Conservation (phyloP, 2,888 invertebrate genomes). For the Melieria omissa region DNA sequence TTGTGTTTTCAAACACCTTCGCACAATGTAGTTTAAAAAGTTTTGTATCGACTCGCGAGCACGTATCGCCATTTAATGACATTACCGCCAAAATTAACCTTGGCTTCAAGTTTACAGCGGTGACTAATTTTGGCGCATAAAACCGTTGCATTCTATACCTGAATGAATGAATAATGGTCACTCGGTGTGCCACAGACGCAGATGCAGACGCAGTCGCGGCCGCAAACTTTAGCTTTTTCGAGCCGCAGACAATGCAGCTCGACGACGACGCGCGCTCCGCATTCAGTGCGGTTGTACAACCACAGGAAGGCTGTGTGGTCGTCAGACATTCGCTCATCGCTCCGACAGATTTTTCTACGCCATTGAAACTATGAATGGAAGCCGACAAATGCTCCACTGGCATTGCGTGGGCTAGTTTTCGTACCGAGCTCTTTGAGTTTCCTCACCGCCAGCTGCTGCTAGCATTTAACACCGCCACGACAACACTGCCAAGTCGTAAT, state of each 20-base stretch:
- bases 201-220: neutral
- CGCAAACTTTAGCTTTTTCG: neutral
- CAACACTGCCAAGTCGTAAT: no score
- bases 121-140: constrained; percentile 4
- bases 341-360: neutral
- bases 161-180: constrained; percentile 6
- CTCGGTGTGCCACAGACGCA: neutral
- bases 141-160: neutral
- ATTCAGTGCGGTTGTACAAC: neutral
- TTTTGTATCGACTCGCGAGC: no score
- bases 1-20: no score
- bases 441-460: no score
- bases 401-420: no score
- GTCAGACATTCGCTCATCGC: constrained; percentile 2
- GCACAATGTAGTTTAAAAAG: no score
- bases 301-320: neutral
- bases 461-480: no score
- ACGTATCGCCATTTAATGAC: no score
- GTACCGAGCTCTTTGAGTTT: no score
- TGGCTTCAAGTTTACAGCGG: neutral
- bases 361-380: no score
- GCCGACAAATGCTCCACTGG: no score
- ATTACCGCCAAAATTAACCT: neutral
- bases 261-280: neutral
- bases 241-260: neutral